Evolutionary conservation across 2,888 invertebrate species (phyloP).

Genomic region (Phyllotreta cruciferae): DNA sequence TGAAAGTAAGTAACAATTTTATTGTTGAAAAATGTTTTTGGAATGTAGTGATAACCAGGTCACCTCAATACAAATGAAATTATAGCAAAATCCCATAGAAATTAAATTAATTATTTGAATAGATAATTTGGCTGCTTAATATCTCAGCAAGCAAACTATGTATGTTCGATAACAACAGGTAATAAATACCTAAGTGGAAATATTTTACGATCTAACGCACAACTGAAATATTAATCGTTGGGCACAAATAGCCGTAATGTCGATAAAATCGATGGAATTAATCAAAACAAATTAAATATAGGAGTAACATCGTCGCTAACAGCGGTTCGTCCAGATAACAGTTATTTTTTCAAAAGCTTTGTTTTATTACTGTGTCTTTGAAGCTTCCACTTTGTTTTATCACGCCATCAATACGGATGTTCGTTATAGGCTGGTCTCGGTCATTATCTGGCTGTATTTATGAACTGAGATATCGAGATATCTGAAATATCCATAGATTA

Average conservation of each 20-base stretch:
- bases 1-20: too few relatives aligned
- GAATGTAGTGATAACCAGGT: too few relatives aligned
- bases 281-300: constrained; percentile 16
- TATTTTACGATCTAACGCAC: constrained; percentile 8
- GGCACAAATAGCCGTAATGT: constrained; percentile 7
- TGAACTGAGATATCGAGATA: background rate
- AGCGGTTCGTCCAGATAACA: constrained; percentile 13
- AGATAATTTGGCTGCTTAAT: too few relatives aligned
- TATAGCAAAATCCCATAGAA: too few relatives aligned
- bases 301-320: constrained; percentile 12
- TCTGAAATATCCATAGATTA: too few relatives aligned
- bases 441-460: background rate
- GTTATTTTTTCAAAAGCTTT: constrained; percentile 6
- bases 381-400: constrained; percentile 14
- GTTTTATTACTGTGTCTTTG: constrained; percentile 5
- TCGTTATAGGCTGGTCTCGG: constrained; percentile 2
- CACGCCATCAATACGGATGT: constrained; percentile 2
- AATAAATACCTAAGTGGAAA: background rate
- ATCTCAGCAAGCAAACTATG: too few relatives aligned
- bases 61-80: too few relatives aligned
- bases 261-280: constrained; percentile 16
- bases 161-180: too few relatives aligned
- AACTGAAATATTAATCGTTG: constrained; percentile 9
- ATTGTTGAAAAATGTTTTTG: too few relatives aligned
- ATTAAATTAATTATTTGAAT: too few relatives aligned